Evolutionary conservation across 2,113 vertebrate genomes (phyloP).

Genomic region (Xerus inauris): DNA sequence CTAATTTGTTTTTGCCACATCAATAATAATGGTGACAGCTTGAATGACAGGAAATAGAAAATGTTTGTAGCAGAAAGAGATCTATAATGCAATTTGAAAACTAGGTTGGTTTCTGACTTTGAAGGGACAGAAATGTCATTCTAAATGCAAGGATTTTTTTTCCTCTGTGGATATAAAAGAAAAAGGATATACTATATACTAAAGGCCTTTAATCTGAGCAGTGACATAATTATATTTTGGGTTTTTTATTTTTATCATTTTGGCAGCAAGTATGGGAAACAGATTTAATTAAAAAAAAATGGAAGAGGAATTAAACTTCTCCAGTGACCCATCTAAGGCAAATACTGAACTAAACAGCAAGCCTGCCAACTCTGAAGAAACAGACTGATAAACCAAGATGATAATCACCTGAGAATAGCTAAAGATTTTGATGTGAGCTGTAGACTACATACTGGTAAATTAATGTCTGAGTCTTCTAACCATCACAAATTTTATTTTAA

Average conservation of each 20-base stretch:
- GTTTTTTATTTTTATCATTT: background rate
- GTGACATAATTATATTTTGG: background rate
- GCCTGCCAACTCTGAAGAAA: background rate
- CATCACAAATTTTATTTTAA: background rate
- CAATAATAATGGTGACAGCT: background rate
- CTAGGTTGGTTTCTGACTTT: background rate
- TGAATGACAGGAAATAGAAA: background rate
- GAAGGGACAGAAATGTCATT: background rate
- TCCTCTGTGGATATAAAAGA: background rate
- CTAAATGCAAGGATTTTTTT: background rate
- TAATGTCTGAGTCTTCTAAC: background rate
- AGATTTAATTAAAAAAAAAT: background rate
- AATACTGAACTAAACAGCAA: background rate
- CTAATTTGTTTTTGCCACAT: background rate
- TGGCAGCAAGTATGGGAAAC: background rate
- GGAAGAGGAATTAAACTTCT: background rate
- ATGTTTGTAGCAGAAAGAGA: background rate
- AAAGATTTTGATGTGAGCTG: background rate
- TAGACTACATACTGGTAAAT: background rate
- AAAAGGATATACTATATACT: background rate
- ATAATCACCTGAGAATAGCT: conserved; percentile 26
- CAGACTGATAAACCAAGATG: background rate
- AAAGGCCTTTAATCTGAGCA: background rate
- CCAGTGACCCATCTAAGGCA: background rate
- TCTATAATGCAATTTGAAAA: background rate